phyloP scores from a whole-genome alignment of 2,888 invertebrate species.

The Sialis lutaria region DNA sequence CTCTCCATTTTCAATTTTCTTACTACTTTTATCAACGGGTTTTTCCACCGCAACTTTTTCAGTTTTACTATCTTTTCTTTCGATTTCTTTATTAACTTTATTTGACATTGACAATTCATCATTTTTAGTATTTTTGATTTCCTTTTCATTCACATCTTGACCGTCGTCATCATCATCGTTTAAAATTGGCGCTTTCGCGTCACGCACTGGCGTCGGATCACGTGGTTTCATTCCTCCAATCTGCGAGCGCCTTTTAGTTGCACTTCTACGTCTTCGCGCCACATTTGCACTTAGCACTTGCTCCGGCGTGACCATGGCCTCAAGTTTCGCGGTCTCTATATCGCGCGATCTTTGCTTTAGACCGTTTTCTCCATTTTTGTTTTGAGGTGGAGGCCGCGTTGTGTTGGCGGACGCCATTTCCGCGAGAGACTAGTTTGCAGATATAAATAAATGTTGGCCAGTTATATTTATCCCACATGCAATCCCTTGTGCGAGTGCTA shows the following conservation, averaged over 20 bases:
- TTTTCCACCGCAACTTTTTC: not conserved
- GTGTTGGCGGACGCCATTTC: conserved; percentile 9
- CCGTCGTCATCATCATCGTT: conserved; percentile 4
- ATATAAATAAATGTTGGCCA: conserved; percentile 4
- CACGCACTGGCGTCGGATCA: conserved; percentile 44
- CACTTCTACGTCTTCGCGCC: conserved; percentile 39
- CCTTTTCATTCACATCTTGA: conserved; percentile 9
- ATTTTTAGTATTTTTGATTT: conserved; percentile 1
- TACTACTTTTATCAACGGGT: not conserved
- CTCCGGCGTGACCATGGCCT: conserved; percentile 24
- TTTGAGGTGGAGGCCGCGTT: not conserved
- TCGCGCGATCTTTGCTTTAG: not conserved
- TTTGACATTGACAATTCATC: not conserved
- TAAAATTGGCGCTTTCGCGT: conserved; percentile 14
- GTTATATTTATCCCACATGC: too few species aligned
- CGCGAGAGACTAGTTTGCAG: conserved; percentile 3
- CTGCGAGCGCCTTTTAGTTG: conserved; percentile 32
- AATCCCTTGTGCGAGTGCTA: not conserved
- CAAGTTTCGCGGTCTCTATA: conserved; percentile 13
- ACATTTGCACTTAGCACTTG: conserved; percentile 34
- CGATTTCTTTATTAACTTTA: not conserved
- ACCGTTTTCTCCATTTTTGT: conserved; percentile 19
- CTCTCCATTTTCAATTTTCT: too few species aligned
- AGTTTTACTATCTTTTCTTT: not conserved
- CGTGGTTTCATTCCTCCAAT: conserved; percentile 32